A percentile compares a stretch with the other conserved stretches of the same genome.
Evolutionary conservation across 2,113 vertebrate species (phyloP).

Genomic region (Phyllostomus hastatus): DNA sequence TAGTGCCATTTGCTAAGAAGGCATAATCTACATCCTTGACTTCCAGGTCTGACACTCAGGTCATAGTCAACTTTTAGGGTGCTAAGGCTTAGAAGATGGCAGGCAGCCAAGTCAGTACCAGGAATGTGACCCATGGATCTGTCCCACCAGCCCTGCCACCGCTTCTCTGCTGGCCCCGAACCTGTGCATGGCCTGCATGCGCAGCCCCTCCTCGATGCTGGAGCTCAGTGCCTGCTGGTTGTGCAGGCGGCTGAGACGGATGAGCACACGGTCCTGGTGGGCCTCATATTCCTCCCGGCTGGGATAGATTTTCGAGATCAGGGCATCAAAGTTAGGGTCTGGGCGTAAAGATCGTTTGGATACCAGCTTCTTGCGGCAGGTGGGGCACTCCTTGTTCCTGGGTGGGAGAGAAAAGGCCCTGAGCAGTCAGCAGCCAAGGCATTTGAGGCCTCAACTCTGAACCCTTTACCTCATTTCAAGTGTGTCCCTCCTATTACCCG

Average conservation of each 20-base stretch:
- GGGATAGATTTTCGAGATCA: slow-evolving; percentile 95
- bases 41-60: not conserved
- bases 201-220: slow-evolving; percentile 93
- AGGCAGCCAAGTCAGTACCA: not conserved
- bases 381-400: slow-evolving; percentile 94
- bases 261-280: slow-evolving; percentile 90
- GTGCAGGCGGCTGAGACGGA: slow-evolving; percentile 90
- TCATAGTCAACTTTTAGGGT: not conserved
- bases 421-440: not conserved
- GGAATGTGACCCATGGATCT: not conserved
- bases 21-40: not conserved
- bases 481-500: slow-evolving; percentile 77
- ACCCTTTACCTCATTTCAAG: not conserved
- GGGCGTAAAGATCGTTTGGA: slow-evolving; percentile 90
- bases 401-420: not conserved
- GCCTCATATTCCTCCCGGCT: slow-evolving; percentile 94
- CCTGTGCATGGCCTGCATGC: slow-evolving; percentile 94
- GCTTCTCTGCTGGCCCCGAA: slow-evolving; percentile 16
- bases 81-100: not conserved
- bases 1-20: not conserved
- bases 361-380: slow-evolving; percentile 93
- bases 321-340: slow-evolving; percentile 92
- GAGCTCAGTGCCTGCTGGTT: slow-evolving; percentile 92
- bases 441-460: not conserved
- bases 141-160: not conserved